phyloP scores from a whole-genome alignment of 1,140 invertebrate species.

The Pygmarrhopalites habei region DNA sequence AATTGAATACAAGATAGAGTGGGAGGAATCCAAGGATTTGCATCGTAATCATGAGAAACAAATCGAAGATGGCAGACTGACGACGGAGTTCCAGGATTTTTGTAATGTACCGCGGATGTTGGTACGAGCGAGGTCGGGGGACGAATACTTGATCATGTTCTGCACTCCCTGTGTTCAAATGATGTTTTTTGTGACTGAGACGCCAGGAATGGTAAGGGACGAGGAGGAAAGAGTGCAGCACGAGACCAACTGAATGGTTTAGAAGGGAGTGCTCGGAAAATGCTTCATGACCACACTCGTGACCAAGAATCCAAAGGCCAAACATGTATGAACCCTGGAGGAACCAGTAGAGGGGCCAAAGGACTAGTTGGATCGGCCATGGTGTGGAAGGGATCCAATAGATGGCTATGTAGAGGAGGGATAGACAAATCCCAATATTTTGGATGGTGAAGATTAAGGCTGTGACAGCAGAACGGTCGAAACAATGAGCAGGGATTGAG shows the following conservation, averaged over 20 bases:
- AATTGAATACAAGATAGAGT: conserved; percentile 11
- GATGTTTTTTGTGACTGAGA: conserved; percentile 7
- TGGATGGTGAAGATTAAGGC: not conserved
- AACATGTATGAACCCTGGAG: conserved; percentile 13
- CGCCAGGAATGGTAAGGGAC: conserved; percentile 13
- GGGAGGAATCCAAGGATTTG: conserved; percentile 4
- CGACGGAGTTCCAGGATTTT: conserved; percentile 10
- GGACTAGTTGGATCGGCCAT: not conserved
- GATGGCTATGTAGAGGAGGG: not conserved
- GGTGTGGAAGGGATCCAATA: not conserved
- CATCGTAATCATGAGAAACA: not conserved
- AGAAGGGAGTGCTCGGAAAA: conserved; percentile 3
- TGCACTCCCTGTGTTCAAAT: conserved; percentile 11
- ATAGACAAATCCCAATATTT: conserved; percentile 4
- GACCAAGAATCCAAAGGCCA: conserved; percentile 10
- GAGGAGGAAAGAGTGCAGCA: conserved; percentile 11
- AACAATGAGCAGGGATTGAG: conserved; percentile 4
- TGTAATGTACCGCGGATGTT: not conserved
- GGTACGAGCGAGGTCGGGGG: not conserved
- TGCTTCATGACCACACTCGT: conserved; percentile 14
- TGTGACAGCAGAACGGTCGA: not conserved
- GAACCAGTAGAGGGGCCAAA: conserved; percentile 13
- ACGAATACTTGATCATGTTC: conserved; percentile 9
- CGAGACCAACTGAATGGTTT: conserved; percentile 2
- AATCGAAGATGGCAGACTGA: conserved; percentile 9